A percentile compares a stretch with the other conserved stretches of the same genome.
Evolutionary conservation across 2,797 vertebrate species (phyloP).

Genomic region (Odontamblyopus lacepedii): DNA sequence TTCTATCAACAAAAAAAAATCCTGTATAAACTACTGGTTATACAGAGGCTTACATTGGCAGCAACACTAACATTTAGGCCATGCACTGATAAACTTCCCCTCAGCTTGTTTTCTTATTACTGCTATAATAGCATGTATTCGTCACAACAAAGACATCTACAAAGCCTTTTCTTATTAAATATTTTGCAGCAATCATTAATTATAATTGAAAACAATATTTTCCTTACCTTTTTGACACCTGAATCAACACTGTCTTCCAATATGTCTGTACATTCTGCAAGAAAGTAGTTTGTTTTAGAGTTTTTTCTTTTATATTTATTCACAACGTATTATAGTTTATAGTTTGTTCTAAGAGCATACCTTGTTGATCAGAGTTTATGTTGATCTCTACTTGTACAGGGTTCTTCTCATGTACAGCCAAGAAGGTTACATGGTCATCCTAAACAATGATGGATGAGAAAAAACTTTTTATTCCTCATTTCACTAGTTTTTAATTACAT

Average conservation of each 20-base stretch:
- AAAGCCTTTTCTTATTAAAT: not conserved
- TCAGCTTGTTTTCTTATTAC: too few relatives aligned
- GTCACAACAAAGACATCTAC: too few relatives aligned
- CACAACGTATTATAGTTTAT: not conserved
- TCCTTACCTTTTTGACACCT: not conserved
- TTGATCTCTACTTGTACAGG: not conserved
- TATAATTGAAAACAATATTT: not conserved
- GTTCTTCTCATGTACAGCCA: not conserved
- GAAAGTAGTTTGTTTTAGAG: not conserved
- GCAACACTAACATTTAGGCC: too few relatives aligned
- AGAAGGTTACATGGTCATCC: not conserved
- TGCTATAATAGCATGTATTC: too few relatives aligned
- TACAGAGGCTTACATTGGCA: too few relatives aligned
- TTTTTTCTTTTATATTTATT: not conserved
- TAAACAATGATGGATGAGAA: not conserved
- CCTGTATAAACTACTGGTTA: too few relatives aligned
- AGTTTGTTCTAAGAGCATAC: not conserved
- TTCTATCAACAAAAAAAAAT: too few relatives aligned
- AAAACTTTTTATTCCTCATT: not conserved
- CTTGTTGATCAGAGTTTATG: not conserved
- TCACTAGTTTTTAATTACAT: not conserved
- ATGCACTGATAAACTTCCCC: too few relatives aligned
- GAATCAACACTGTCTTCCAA: not conserved
- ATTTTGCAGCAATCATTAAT: too few relatives aligned
- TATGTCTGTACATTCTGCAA: not conserved